phyloP scores from a whole-genome alignment of 2,797 vertebrate species.

The Lophotriccus pileatus region DNA sequence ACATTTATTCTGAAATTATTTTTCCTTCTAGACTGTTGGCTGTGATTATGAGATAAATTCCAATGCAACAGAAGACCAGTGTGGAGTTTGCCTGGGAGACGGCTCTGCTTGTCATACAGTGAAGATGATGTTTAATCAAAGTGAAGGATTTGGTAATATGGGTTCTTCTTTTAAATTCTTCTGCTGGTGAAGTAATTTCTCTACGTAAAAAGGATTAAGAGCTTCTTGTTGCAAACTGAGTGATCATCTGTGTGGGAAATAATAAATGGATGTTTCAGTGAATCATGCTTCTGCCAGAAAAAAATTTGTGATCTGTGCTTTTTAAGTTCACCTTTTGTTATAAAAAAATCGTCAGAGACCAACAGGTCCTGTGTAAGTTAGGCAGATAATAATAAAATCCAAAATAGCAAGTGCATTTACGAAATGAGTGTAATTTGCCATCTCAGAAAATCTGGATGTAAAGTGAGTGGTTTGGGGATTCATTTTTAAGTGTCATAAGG shows the following conservation, averaged over 20 bases:
- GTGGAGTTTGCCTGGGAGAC: constrained; percentile 92
- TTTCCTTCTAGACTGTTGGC: constrained; percentile 83
- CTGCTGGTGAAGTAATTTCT: background rate
- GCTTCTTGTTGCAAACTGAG: background rate
- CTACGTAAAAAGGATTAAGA: background rate
- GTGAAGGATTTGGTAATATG: constrained; percentile 86
- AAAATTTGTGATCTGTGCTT: background rate
- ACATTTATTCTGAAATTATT: background rate
- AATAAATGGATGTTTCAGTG: background rate
- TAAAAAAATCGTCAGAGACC: background rate
- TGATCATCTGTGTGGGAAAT: background rate
- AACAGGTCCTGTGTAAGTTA: background rate
- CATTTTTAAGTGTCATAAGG: background rate
- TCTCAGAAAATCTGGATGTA: background rate
- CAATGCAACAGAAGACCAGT: constrained; percentile 91
- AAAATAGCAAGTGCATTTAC: background rate
- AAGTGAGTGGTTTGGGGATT: background rate
- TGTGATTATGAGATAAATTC: constrained; percentile 96
- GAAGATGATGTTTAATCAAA: constrained; percentile 84
- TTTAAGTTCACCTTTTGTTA: background rate
- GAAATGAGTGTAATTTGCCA: background rate
- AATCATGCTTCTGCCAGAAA: background rate
- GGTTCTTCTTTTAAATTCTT: background rate
- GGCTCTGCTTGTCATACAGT: constrained; percentile 89
- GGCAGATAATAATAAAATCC: background rate